Evolutionary conservation across 2,113 vertebrate species (phyloP).

Genomic region (Rana temporaria): DNA sequence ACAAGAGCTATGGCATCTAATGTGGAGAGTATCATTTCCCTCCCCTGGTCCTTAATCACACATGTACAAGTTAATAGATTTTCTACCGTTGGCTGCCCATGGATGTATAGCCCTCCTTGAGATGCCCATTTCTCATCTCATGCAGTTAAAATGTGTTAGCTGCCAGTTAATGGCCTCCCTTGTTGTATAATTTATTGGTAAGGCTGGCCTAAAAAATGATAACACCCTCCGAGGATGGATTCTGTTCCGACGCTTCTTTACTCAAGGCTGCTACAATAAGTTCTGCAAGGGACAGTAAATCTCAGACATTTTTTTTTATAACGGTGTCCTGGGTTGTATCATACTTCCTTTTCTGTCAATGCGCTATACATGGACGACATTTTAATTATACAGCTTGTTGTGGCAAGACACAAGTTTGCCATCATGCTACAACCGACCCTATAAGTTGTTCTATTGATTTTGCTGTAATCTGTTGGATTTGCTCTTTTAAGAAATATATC

Average conservation of each 20-base stretch:
- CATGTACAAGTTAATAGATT: conserved; percentile 39
- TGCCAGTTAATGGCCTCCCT: neutral
- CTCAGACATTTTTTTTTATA: too few species aligned
- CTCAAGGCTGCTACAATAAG: too few species aligned
- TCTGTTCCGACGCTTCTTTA: neutral
- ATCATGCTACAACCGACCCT: too few species aligned
- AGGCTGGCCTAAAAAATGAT: neutral
- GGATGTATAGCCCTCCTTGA: neutral
- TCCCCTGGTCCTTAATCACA: neutral
- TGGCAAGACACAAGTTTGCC: too few species aligned
- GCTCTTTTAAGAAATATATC: too few species aligned
- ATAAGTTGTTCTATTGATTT: too few species aligned
- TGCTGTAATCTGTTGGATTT: too few species aligned
- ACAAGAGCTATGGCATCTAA: neutral
- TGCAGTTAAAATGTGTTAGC: neutral
- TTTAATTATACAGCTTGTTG: too few species aligned
- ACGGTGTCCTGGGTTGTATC: too few species aligned
- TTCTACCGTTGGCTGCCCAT: neutral
- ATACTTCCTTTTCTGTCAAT: too few species aligned
- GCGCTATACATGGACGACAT: too few species aligned
- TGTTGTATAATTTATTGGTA: neutral
- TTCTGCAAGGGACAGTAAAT: too few species aligned
- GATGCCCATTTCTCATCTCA: neutral
- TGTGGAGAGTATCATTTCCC: conserved; percentile 27
- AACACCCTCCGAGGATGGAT: neutral